These are phyloP conservation scores for Ischnura elegans DNA, from an alignment of 2,888 invertebrate genomes.

Conservation along the genomic window DNA sequence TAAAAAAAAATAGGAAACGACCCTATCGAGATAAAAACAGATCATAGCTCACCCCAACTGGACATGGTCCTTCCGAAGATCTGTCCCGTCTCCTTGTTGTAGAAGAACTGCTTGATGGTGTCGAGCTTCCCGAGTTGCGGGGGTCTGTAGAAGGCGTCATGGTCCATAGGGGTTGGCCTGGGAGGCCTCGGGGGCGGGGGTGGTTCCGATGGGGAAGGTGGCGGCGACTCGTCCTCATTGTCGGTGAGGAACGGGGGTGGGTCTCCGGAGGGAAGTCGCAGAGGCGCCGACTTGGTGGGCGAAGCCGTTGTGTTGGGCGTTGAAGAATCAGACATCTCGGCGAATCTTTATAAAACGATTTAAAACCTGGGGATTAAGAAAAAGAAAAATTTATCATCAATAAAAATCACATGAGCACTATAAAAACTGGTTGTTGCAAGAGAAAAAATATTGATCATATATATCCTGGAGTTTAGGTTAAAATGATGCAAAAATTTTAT, in stretches of 20 bases:
- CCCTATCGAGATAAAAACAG: too few species aligned
- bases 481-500: too few species aligned
- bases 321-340: not conserved
- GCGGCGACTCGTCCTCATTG: constrained; percentile 80
- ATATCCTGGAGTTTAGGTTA: too few species aligned
- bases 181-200: constrained; percentile 78
- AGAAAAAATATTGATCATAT: too few species aligned
- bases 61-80: constrained; percentile 88
- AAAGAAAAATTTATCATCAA: not conserved
- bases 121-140: constrained; percentile 82
- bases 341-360: not conserved
- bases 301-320: not conserved
- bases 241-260: constrained; percentile 72
- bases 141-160: constrained; percentile 83
- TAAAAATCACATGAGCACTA: not conserved
- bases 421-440: too few species aligned
- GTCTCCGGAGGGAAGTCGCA: constrained; percentile 47
- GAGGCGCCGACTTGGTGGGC: constrained; percentile 27
- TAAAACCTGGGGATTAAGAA: not conserved
- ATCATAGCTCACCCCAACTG: constrained; percentile 89
- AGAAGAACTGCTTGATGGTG: constrained; percentile 84
- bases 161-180: constrained; percentile 72
- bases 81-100: constrained; percentile 86
- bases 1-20: too few species aligned
- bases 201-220: constrained; percentile 76